phyloP scores from a whole-genome alignment of 2,113 vertebrate genomes.

The Chamaea fasciata region DNA sequence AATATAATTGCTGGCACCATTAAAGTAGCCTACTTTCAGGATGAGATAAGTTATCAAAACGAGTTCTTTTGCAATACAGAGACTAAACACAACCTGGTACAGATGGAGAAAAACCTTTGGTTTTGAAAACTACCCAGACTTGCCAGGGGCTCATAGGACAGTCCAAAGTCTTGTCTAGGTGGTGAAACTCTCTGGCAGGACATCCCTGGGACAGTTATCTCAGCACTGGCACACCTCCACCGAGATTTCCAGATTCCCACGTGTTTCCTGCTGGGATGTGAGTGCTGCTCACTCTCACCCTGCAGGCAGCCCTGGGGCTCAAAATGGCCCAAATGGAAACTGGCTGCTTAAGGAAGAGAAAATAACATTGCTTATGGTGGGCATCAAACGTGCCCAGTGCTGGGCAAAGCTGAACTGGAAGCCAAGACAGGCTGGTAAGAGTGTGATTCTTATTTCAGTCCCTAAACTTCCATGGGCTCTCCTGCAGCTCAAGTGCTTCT shows the following conservation, averaged over 20 bases:
- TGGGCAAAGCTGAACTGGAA: not conserved
- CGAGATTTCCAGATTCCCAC: not conserved
- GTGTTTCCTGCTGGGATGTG: not conserved
- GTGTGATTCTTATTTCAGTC: not conserved
- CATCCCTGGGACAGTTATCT: not conserved
- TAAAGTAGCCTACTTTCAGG: not conserved
- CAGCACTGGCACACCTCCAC: not conserved
- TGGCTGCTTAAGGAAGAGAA: not conserved
- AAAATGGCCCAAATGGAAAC: not conserved
- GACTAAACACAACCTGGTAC: not conserved
- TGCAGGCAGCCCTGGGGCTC: not conserved
- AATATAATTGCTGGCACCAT: not conserved
- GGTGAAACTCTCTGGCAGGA: not conserved
- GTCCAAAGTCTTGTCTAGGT: not conserved
- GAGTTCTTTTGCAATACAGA: not conserved
- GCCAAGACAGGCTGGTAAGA: not conserved
- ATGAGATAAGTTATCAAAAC: not conserved
- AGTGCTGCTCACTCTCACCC: fast-evolving
- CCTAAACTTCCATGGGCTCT: not conserved
- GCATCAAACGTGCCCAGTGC: fast-evolving
- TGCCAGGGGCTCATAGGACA: not conserved
- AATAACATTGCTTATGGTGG: not conserved
- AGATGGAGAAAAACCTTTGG: not conserved
- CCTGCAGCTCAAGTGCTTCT: not conserved
- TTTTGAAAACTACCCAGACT: not conserved